These are phyloP conservation scores for Pycnomerus fuliginosus DNA, from an alignment of 2,888 invertebrate species.

Conservation along the genomic window DNA sequence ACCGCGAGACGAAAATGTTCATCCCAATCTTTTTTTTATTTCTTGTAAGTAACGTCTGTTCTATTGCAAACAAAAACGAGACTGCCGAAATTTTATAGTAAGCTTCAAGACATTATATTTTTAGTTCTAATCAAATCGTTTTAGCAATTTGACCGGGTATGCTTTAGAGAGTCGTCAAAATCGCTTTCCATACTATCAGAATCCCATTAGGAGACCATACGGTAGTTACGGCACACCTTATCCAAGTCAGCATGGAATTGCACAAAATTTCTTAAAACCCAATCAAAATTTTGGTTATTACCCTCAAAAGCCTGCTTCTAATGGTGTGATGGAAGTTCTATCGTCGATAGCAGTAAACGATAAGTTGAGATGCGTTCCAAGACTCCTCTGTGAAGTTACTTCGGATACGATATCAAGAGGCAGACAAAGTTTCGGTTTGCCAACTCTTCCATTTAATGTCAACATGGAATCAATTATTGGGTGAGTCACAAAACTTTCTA, in stretches of 20 bases:
- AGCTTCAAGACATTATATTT: no score
- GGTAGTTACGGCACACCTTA: no score
- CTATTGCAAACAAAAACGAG: no score
- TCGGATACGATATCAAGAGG: slow-evolving; percentile 52
- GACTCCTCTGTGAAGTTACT: slow-evolving; percentile 77
- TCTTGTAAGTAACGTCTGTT: no score
- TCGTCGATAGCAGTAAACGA: slow-evolving; percentile 69
- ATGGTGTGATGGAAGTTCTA: slow-evolving; percentile 53
- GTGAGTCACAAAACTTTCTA: slow-evolving; percentile 53
- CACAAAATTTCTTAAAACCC: no score
- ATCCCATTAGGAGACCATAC: no score
- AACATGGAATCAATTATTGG: slow-evolving; percentile 60
- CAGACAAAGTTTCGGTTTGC: slow-evolving; percentile 33
- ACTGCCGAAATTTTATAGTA: slow-evolving; percentile 26
- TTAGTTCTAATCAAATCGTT: no score
- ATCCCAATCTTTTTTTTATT: no score
- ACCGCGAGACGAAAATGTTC: no score
- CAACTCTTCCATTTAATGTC: slow-evolving; percentile 48
- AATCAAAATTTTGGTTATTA: slow-evolving; percentile 16
- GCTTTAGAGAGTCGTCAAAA: slow-evolving; percentile 28
- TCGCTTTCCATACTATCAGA: slow-evolving; percentile 9
- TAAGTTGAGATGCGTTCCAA: slow-evolving; percentile 76
- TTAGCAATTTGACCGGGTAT: slow-evolving; percentile 27
- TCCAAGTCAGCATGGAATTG: no score
- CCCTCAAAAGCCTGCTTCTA: slow-evolving; percentile 4